Percentiles rank a stretch among this genome's conserved stretches.
Evolutionary conservation across 2,888 invertebrate genomes (phyloP).

Genomic region (Drosophila affinis): DNA sequence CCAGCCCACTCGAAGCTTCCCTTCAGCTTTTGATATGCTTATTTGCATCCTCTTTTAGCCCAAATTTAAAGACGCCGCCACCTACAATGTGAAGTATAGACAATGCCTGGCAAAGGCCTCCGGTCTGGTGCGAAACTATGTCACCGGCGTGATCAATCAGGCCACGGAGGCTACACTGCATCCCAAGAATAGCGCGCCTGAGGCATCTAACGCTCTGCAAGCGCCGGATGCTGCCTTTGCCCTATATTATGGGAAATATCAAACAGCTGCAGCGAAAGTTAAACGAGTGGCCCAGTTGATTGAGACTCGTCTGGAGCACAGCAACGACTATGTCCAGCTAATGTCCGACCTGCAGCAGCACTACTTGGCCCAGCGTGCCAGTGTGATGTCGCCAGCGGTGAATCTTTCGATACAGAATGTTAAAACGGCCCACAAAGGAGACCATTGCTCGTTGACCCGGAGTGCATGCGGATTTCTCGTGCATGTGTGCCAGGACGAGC

Average conservation of each 20-base stretch:
- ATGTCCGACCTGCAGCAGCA: conserved; percentile 92
- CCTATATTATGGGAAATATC: conserved; percentile 97
- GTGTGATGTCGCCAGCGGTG: conserved; percentile 89
- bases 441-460: conserved; percentile 93
- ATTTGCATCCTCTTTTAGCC: conserved; percentile 84
- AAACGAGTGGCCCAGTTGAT: conserved; percentile 92
- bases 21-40: neutral
- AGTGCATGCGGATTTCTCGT: conserved; percentile 95
- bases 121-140: conserved; percentile 90
- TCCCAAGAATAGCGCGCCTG: conserved; percentile 71
- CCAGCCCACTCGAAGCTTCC: too few relatives aligned
- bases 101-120: conserved; percentile 93
- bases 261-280: conserved; percentile 94
- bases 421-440: conserved; percentile 87
- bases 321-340: conserved; percentile 89
- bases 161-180: conserved; percentile 90
- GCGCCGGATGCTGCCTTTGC: conserved; percentile 89
- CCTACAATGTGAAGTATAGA: conserved; percentile 92
- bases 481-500: conserved; percentile 97
- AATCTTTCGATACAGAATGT: conserved; percentile 88
- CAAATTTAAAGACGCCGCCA: conserved; percentile 92
- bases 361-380: conserved; percentile 90
- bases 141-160: conserved; percentile 89
- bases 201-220: conserved; percentile 51
- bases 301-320: conserved; percentile 89